Evolutionary conservation across 2,888 invertebrate genomes (phyloP).

Genomic region (Xestobium rufovillosum): DNA sequence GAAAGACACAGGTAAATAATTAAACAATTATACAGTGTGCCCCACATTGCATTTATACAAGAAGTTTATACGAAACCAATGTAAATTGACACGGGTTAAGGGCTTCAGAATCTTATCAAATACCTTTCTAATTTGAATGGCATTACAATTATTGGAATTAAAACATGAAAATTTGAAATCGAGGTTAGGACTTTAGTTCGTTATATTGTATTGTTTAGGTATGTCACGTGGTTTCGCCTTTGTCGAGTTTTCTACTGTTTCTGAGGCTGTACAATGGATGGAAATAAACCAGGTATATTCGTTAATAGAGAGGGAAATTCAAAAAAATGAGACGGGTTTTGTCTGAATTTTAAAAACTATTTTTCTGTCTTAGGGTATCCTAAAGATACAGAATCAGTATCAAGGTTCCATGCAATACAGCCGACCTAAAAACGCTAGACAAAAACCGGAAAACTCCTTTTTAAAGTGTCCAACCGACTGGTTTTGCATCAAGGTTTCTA

Average conservation of each 20-base stretch:
- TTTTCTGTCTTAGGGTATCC: constrained; percentile 64
- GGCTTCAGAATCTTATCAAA: too few relatives aligned
- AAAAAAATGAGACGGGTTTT: background rate
- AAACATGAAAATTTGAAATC: too few relatives aligned
- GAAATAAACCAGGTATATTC: constrained; percentile 76
- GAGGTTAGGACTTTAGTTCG: constrained; percentile 42
- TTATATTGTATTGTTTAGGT: constrained; percentile 70
- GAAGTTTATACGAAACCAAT: too few relatives aligned
- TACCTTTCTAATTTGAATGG: too few relatives aligned
- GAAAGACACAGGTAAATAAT: constrained; percentile 82
- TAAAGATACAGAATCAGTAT: constrained; percentile 65
- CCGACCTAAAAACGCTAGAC: constrained; percentile 54
- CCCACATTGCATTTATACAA: constrained; percentile 27
- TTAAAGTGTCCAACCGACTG: constrained; percentile 53
- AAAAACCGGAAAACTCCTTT: constrained; percentile 43
- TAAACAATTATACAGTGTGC: constrained; percentile 24
- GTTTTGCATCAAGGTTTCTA: constrained; percentile 58
- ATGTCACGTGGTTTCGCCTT: constrained; percentile 83
- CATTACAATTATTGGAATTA: too few relatives aligned
- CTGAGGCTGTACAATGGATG: constrained; percentile 87
- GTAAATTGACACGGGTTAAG: too few relatives aligned
- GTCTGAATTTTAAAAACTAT: too few relatives aligned
- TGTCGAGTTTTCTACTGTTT: constrained; percentile 86
- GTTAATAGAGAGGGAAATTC: constrained; percentile 30
- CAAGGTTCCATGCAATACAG: constrained; percentile 70